Evolutionary conservation across 2,888 invertebrate species (phyloP).

Genomic region (Agrilus cyanescens): DNA sequence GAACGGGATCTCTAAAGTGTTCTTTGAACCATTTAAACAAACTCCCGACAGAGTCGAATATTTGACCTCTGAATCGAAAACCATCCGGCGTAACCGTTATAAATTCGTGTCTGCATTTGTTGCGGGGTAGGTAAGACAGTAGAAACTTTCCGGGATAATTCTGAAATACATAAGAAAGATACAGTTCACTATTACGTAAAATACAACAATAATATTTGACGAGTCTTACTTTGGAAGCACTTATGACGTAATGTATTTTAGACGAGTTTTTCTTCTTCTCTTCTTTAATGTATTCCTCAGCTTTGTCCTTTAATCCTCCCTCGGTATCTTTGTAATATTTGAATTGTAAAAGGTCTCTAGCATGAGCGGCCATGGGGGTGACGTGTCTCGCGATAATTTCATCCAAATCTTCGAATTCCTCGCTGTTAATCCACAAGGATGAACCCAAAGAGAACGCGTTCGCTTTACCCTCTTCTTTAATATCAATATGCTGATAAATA

Average conservation of each 20-base stretch:
- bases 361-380: slow-evolving; percentile 91
- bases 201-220: too few species aligned
- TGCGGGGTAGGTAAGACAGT: slow-evolving; percentile 83
- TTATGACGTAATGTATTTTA: slow-evolving; percentile 81
- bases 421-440: slow-evolving; percentile 74
- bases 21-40: slow-evolving; percentile 96
- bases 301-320: slow-evolving; percentile 72
- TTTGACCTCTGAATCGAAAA: slow-evolving; percentile 76
- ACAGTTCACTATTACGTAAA: too few species aligned
- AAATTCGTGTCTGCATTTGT: slow-evolving; percentile 80
- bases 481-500: slow-evolving; percentile 93
- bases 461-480: slow-evolving; percentile 90
- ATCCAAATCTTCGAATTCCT: slow-evolving; percentile 97
- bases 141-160: slow-evolving; percentile 87
- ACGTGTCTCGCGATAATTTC: slow-evolving; percentile 97
- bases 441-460: slow-evolving; percentile 91
- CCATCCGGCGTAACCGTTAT: slow-evolving; percentile 88
- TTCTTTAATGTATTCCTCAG: slow-evolving; percentile 76
- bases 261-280: slow-evolving; percentile 80
- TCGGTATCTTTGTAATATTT: slow-evolving; percentile 77
- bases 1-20: slow-evolving; percentile 87
- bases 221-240: slow-evolving; percentile 54
- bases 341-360: slow-evolving; percentile 80
- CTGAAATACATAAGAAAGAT: slow-evolving; percentile 22
- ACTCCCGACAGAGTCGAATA: slow-evolving; percentile 69